Evolutionary conservation across 1,140 invertebrate species (phyloP), one percentile per base, ranked within the genome.

Genomic region (Kradibia gibbosae): DNA sequence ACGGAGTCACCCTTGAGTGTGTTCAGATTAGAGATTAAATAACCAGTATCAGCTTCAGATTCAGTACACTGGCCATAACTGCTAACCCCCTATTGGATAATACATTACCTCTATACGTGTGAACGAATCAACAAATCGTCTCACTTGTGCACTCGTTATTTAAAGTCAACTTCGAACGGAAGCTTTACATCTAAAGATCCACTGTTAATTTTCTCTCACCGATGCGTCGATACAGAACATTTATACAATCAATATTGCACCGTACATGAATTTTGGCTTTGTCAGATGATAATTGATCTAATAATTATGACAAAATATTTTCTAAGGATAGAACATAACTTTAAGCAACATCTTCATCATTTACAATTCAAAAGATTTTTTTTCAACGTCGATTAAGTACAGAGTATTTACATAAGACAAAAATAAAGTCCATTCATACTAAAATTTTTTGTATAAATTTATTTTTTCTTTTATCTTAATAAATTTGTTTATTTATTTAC

Each of bases 21-120:
- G 84, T 75, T 82, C 62, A 87, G 87, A 89, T 89, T 89, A 89
- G 83, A 88, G 85, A 89, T 89, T 89, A 89, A 89, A 89, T 89
- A 89, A 89, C 88, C 87, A 87, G 86, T 78, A 84, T 85, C 84
- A 67, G 42, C 4, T 36, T 20, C 48, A 22, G 7, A 31, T 48
- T 25, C 22, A 4, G 34, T 5, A 39, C 62, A 8, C 4, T 28
- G 55, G 20, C 34, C 50, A 48, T 17, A 7, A 5, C 28, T 36
- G n/a, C 22, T 22, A 3, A 25, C 73, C 34, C 73, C 55, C 75
- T 42, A 8, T 45, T 13, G 53, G 17, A 4, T 13, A 20, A 31
- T 36, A 17, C 45, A 39, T 36, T 34, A 48, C 60, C 20, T 28
- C 65, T 74, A 70, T 70, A 75, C 80, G 72, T 81, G 80, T 76